These are phyloP conservation scores for Notodonta dromedarius DNA, from an alignment of 2,888 invertebrate species.

Conservation along the genomic window DNA sequence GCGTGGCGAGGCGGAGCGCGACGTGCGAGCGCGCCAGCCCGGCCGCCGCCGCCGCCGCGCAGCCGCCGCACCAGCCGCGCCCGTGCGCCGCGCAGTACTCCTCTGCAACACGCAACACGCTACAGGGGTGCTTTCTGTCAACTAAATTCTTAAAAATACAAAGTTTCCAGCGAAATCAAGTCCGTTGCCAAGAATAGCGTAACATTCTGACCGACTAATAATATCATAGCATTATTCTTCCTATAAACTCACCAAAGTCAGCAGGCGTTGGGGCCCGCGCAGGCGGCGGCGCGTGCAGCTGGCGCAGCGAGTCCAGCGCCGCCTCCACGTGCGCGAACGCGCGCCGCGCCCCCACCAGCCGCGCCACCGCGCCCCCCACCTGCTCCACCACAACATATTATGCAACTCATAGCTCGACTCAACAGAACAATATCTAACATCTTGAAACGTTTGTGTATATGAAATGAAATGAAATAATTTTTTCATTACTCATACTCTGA, in stretches of 20 bases:
- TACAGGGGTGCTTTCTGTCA: no score
- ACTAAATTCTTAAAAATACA: no score
- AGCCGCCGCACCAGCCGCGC: conserved; percentile 44
- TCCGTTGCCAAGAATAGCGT: no score
- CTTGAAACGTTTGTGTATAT: no score
- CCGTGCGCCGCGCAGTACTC: conserved; percentile 59
- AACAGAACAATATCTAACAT: no score
- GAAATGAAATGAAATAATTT: no score
- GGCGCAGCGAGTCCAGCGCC: conserved; percentile 84
- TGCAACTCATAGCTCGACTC: no score
- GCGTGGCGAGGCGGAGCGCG: conserved; percentile 56
- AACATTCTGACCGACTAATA: no score
- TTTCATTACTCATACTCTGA: no score
- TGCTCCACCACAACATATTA: conserved; percentile 28
- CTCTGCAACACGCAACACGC: conserved; percentile 46
- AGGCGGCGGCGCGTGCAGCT: conserved; percentile 32
- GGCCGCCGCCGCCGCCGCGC: conserved; percentile 41
- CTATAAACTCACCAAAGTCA: conserved; percentile 56
- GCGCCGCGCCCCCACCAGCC: conserved; percentile 81
- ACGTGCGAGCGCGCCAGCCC: conserved; percentile 53
- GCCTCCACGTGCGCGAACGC: conserved; percentile 86
- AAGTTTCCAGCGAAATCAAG: no score
- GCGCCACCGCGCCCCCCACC: conserved; percentile 77
- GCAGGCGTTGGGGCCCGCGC: conserved; percentile 39
- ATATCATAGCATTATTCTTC: no score